phyloP scores from a whole-genome alignment of 2,888 invertebrate genomes.

The Notodonta dromedarius region DNA sequence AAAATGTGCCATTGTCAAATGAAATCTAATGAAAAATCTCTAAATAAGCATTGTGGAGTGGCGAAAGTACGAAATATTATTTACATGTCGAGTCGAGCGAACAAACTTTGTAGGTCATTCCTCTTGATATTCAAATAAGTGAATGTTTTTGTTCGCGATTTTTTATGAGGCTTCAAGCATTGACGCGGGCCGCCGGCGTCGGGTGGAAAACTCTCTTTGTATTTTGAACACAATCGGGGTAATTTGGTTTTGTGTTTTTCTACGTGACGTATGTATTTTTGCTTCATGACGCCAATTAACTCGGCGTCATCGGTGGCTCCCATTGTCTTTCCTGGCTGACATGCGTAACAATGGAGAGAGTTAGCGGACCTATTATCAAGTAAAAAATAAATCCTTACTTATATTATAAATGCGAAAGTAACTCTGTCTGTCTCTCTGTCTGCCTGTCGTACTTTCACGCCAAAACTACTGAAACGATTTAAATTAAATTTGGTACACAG shows the following conservation, averaged over 20 bases:
- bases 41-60: background rate
- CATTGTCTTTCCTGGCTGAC: too few species aligned
- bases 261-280: too few species aligned
- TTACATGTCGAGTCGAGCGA: background rate
- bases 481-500: too few species aligned
- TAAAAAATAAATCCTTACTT: too few species aligned
- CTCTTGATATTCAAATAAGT: constrained; percentile 9
- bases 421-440: too few species aligned
- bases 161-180: background rate
- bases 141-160: background rate
- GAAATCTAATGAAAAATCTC: background rate
- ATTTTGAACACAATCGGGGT: background rate
- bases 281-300: too few species aligned
- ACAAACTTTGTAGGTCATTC: constrained; percentile 7
- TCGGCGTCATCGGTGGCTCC: too few species aligned
- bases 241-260: background rate
- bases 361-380: too few species aligned
- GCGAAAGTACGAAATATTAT: background rate
- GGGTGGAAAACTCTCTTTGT: background rate
- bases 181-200: background rate
- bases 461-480: too few species aligned
- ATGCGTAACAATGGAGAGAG: too few species aligned
- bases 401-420: too few species aligned
- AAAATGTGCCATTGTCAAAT: background rate
- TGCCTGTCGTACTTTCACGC: too few species aligned